Evolutionary conservation across 2,888 invertebrate species (phyloP), one percentile per base, ranked within the genome.

Genomic region (Zhengitettix transpicula): DNA sequence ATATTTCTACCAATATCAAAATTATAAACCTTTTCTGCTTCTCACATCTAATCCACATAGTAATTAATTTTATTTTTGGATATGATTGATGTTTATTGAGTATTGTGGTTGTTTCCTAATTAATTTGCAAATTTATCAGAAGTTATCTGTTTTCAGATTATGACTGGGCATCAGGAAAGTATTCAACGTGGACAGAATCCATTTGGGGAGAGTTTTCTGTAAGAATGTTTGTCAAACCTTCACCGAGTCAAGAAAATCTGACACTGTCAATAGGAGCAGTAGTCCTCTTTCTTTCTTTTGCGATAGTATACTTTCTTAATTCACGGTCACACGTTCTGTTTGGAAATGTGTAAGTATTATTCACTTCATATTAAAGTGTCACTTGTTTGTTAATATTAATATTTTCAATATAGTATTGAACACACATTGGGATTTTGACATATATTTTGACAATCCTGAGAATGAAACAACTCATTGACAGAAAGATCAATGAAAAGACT

Each of bases 171-270:
- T 88, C 89, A 0, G 84, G 85, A 14, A 65, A 77, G 66, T 94
- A 85, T 72, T 90, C 92, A 8, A 84, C 90, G 12, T 93, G 93
- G 93, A 84, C 90, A 17, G 93, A 93, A 77, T 91, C 91, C 0
- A 82, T 87, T 52, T 94, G 93, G 91, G 76, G 78, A 60, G 76
- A 79, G 59, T 78, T 89, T 66, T 81, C 78, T 66, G 83, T 88
- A 62, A 80, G 87, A 64, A 81, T 93, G 76, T 92, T 91, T 72
- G 76, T 93, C 61, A 77, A 82, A 67, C 85, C 91, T 56, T 77
- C 80, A 17, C 71, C 73, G 40, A 40, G 57, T 11, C 78, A 78
- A 53, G 81, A 82, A 70, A 72, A 74, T 52, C 68, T 78, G 61
- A 80, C 78, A 3, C 71, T 82, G 51, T 71, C 75, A n/a, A 67